Conservation (phyloP, 2,113 vertebrate species). For the rabbit (Oryctolagus cuniculus) region mOryCun1.1 NC_091434.1:125224001-125224500, state of each 20-base stretch:
- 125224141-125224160: not conserved
- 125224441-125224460: not conserved
- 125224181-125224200: not conserved
- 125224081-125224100: not conserved
- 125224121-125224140: not conserved
- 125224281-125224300: constrained; percentile 44
- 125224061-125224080: not conserved
- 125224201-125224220: constrained; percentile 46
- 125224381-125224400: not conserved
- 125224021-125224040: not conserved
- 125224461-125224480: not conserved
- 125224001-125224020: not conserved
- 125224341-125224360: not conserved
- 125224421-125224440: not conserved
- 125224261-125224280: not conserved
- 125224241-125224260: constrained; percentile 55
- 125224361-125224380: constrained; percentile 17
- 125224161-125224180: constrained; percentile 18
- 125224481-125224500: constrained; percentile 21
- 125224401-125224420: not conserved
- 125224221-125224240: constrained; percentile 51
- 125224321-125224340: constrained; percentile 8
- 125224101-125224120: not conserved
- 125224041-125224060: not conserved
- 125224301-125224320: not conserved